Evolutionary conservation across 2,113 vertebrate species (phyloP), one percentile per base, ranked within the genome.

Genomic region (Hemibagrus wyckioides): DNA sequence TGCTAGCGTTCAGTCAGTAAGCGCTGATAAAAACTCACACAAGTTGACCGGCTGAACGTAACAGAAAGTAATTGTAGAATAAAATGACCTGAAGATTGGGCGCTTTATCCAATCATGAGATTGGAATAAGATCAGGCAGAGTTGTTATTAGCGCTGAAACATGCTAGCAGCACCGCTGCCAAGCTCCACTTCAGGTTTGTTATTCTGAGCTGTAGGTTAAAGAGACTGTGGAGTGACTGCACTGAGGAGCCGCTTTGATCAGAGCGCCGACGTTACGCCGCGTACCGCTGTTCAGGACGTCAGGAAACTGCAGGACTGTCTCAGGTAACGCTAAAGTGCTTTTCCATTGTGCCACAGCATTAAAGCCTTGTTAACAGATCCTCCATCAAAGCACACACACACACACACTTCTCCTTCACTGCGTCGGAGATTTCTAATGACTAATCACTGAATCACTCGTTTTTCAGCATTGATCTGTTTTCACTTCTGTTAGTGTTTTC

Each of bases 321-420:
- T 87, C 52, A 15, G 48, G 54, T 76, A 80, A 81, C 85, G 83
- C 36, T 82, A 36, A 87, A 89, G 89, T 89, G 89, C 89, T 89
- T 89, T 89, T 89, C 85, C 86, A 85, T 87, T 80, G 89, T 77
- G 82, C 86, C 89, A 50, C 65, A 76, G 83, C 67, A 54, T 41
- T 59, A 89, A 71, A 87, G 85, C 57, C 67, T 61, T 30, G 83
- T 79, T 85, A 85, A 81, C 85, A 75, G 19, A 76, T 59, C 61
- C 69, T 65, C 41, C 44, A 48, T 48, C 25, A 50, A 44, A 48
- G 11, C 87, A 6, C 69, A 15, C 82, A 33, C 82, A 84, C 82
- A 56, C 67, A 44, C 65, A 71, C 75, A 73, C 7, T 48, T n/a
- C 69, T 41, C 19, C 41, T 19, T 41, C 36, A 4, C 69, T 4